Conservation (phyloP, 1,140 invertebrate genomes). For the Drosophila elegans region DNA sequence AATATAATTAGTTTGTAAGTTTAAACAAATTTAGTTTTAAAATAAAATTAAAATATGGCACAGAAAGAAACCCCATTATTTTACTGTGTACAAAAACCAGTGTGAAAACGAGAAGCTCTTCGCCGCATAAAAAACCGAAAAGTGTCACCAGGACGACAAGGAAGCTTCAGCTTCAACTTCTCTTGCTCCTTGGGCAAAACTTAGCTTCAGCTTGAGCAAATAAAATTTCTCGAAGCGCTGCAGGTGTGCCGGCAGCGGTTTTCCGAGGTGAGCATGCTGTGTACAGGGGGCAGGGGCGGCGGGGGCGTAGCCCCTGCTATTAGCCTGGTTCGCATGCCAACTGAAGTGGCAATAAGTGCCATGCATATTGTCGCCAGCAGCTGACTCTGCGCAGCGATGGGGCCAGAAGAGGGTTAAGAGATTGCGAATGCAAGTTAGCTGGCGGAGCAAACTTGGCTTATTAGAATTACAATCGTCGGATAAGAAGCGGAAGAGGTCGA, state of each 20-base stretch:
- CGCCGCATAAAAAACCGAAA: slow-evolving; percentile 42
- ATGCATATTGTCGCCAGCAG: slow-evolving; percentile 72
- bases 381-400: slow-evolving; percentile 14
- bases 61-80: not conserved
- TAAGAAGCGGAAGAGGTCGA: slow-evolving; percentile 12
- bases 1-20: not conserved
- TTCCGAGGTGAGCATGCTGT: slow-evolving; percentile 9
- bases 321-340: slow-evolving; percentile 73
- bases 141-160: slow-evolving; percentile 49
- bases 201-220: slow-evolving; percentile 55
- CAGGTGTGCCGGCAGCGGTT: slow-evolving; percentile 15
- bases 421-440: slow-evolving; percentile 31
- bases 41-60: too few species aligned
- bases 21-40: too few species aligned
- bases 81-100: not conserved
- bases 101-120: not conserved
- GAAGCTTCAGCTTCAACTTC: slow-evolving; percentile 54
- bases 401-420: slow-evolving; percentile 22
- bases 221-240: slow-evolving; percentile 55
- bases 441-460: slow-evolving; percentile 33
- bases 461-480: slow-evolving; percentile 32
- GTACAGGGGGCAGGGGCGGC: not conserved
- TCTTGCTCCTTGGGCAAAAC: slow-evolving; percentile 29
- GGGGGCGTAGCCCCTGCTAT: slow-evolving; percentile 34
- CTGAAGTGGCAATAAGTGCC: slow-evolving; percentile 81